Evolutionary conservation across 2,888 invertebrate species (phyloP), one percentile per base, ranked within the genome.

Genomic region (Epicampocera succincta): DNA sequence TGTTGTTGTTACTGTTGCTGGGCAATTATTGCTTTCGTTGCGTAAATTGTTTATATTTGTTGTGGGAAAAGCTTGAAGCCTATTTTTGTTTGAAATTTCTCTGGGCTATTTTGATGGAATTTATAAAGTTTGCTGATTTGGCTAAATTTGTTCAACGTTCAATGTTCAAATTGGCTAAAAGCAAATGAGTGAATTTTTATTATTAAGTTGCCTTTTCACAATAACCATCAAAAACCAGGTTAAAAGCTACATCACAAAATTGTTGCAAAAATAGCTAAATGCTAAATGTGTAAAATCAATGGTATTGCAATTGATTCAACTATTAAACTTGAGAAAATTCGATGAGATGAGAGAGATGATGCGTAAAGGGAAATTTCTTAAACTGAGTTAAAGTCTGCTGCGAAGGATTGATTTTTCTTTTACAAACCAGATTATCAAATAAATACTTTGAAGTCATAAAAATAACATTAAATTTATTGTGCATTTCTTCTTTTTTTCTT

Each of bases 91-190:
- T n/a, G n/a, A 38, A 54, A 54, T 56, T 76, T 56, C 54, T 46
- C 46, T 46, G 12, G 50, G 52, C 46, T 52, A 29, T 9, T 54
- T 69, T 69, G 61, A 69, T 60, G 42, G 4, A 76, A 48, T 48
- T 63, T 29, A 60, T 63, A 21, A 63, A 48, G 13, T 77, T 77
- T 77, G 69, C 63, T 77, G 61, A 71, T 63, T 77, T 29, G 15
- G 61, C 69, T 77, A 42, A 69, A 77, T 54, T n/a, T 68, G 50
- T 17, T 54, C 12, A 61, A 33, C 48, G 63, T 46, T 44, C 42
- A 42, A 42, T 8, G 42, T 44, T 44, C 1, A 25, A 68, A 54
- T 54, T 77, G 48, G 54, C 48, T 61, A 54, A 63, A 76, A 46
- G 61, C 63, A 40, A 19, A 46, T 5, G 11, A 11, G 5, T 29